Evolutionary conservation across 2,888 invertebrate species (phyloP), one percentile per base, ranked within the genome.

Genomic region (Perizoma flavofasciatum): DNA sequence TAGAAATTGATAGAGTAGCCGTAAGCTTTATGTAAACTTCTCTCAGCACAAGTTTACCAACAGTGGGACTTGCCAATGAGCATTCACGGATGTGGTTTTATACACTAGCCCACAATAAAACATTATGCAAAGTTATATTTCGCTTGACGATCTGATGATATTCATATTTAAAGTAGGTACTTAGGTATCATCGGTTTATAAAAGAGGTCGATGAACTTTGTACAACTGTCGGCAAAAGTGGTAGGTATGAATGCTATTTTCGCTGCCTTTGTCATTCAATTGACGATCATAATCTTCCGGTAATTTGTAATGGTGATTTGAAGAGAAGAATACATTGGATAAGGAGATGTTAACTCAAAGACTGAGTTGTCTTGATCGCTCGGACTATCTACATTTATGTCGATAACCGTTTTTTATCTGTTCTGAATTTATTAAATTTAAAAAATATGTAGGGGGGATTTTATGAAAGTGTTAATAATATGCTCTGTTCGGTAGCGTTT

Each of bases 81-180:
- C 67, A 60, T 56, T 63, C 55, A 55, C 47, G 40, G 40, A 40
- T 46, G 37, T 40, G 43, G 32, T 45, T n/a, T 32, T 3, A 49
- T 47, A 34, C 32, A 46, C 33, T 82, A 78, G 84, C 78, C 72
- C 71, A 63, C 73, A 72, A 88, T 88, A 84, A 83, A 86, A 22
- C 22, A 22, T 22, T 85, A 91, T 91, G 89, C 89, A 85, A 90
- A 89, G 86, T 77, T 78, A 71, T 78, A 80, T 83, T 81, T 72
- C 78, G 83, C 78, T 75, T 82, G 81, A 83, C 75, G 68, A 82
- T 77, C 74, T 82, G 78, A 81, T 74, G 69, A 75, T 80, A 81
- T 79, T 82, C 75, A 81, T 75, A 48, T 39, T 48, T 22, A 22
- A 22, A 22, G 22, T 22, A 22, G 1, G 22, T 22, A 2, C 22